Conservation (phyloP, 2,113 vertebrate species). For the Dissostichus mawsoni region DNA sequence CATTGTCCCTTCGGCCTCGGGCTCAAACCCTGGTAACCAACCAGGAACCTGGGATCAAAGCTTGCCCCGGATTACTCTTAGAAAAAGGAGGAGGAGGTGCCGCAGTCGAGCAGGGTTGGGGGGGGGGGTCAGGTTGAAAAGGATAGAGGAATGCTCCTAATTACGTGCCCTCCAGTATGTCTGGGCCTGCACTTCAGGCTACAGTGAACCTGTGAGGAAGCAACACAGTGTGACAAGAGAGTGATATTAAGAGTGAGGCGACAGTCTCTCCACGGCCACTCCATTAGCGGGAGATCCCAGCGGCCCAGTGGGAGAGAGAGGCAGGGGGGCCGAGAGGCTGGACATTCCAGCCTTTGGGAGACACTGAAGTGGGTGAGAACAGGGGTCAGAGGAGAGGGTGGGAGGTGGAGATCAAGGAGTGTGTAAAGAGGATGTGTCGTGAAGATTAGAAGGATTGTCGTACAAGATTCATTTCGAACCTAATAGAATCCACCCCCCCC, state of each 20-base stretch:
- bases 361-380: constrained; percentile 68
- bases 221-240: constrained; percentile 78
- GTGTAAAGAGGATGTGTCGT: constrained; percentile 76
- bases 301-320: constrained; percentile 42
- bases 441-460: constrained; percentile 69
- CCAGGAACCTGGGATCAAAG: constrained; percentile 86
- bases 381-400: constrained; percentile 58
- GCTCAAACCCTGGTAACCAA: constrained; percentile 74
- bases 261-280: constrained; percentile 67
- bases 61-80: constrained; percentile 79
- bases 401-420: constrained; percentile 73
- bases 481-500: background rate
- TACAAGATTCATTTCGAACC: constrained; percentile 60
- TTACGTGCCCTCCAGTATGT: constrained; percentile 81
- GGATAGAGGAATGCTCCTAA: constrained; percentile 87
- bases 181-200: constrained; percentile 77
- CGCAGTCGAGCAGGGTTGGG: constrained; percentile 40
- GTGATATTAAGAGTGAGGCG: constrained; percentile 79
- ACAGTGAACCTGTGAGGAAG: constrained; percentile 79
- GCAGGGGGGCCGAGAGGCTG: constrained; percentile 36
- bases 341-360: constrained; percentile 65
- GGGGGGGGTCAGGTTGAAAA: constrained; percentile 77
- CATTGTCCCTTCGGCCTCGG: constrained; percentile 76
- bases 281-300: constrained; percentile 63
- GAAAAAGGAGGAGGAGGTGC: constrained; percentile 74